These are phyloP conservation scores for Drosophila sturtevanti DNA, from an alignment of 1,140 invertebrate genomes.

Conservation along the genomic window DNA sequence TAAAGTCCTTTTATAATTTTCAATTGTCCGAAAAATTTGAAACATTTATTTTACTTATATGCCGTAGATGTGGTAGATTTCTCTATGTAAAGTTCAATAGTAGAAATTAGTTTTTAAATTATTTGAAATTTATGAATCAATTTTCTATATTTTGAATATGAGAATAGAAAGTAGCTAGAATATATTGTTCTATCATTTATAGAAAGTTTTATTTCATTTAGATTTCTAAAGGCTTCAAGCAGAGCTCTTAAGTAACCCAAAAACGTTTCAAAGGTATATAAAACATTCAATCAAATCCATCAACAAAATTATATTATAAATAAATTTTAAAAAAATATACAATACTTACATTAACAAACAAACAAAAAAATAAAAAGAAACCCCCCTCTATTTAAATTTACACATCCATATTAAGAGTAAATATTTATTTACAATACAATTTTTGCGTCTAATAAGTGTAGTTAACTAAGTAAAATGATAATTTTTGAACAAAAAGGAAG, in stretches of 20 bases:
- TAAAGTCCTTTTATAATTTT: no score
- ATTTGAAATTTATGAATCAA: no score
- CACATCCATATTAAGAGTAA: slow-evolving; percentile 27
- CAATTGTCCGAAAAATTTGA: no score
- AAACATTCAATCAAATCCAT: slow-evolving; percentile 55
- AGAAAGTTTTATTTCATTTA: not conserved
- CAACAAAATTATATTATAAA: slow-evolving; percentile 70
- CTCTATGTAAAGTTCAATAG: no score
- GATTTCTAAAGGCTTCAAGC: not conserved
- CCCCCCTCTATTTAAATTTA: slow-evolving; percentile 58
- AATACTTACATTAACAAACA: slow-evolving; percentile 17
- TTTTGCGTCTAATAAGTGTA: slow-evolving; percentile 34
- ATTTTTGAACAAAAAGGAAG: not conserved
- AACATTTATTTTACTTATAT: no score
- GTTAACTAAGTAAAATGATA: slow-evolving; percentile 28
- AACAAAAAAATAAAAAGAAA: slow-evolving; percentile 23
- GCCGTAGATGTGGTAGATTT: no score
- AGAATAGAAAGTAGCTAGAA: no score
- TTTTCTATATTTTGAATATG: no score
- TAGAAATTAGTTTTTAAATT: no score
- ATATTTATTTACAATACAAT: slow-evolving; percentile 58
- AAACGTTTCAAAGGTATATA: not conserved
- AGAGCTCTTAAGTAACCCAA: not conserved
- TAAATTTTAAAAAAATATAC: slow-evolving; percentile 24
- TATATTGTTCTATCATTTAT: not conserved